Evolutionary conservation across 2,888 invertebrate species (phyloP).

Genomic region (Andricus curvator): DNA sequence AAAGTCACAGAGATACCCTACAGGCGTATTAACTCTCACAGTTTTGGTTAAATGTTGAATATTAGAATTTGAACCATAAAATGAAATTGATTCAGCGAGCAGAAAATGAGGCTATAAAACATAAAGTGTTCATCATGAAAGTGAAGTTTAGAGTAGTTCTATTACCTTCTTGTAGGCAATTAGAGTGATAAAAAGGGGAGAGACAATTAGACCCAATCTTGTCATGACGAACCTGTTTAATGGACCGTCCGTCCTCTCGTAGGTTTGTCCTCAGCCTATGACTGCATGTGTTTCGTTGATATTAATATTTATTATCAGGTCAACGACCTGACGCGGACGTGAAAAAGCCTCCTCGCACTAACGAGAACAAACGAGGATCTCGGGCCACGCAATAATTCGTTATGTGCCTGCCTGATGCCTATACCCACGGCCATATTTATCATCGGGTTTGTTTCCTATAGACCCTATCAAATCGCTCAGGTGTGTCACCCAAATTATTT

Average conservation of each 20-base stretch:
- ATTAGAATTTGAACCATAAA: no score
- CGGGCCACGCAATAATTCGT: slow-evolving; percentile 41
- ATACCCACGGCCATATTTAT: slow-evolving; percentile 34
- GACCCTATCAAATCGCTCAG: not conserved
- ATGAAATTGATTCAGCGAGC: no score
- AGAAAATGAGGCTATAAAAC: no score
- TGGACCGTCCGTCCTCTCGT: slow-evolving; percentile 10
- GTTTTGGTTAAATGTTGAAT: no score
- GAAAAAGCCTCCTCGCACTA: slow-evolving; percentile 34
- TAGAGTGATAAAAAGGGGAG: slow-evolving; percentile 15
- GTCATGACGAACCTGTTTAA: slow-evolving; percentile 6
- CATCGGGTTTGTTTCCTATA: slow-evolving; percentile 13
- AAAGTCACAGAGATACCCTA: no score
- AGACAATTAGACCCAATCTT: slow-evolving; percentile 22
- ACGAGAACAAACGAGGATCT: slow-evolving; percentile 40
- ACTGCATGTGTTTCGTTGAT: slow-evolving; percentile 34
- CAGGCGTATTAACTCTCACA: no score
- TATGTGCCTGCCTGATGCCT: slow-evolving; percentile 17
- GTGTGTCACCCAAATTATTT: slow-evolving; percentile 9
- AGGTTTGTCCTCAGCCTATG: not conserved
- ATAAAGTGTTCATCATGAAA: no score
- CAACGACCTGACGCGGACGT: slow-evolving; percentile 37
- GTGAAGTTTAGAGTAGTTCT: no score
- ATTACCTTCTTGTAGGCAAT: not conserved
- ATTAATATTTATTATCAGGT: slow-evolving; percentile 42